Base-by-base conservation (phyloP, 2,888 invertebrate species). In the Zhuqinia jingwanae region DNA sequence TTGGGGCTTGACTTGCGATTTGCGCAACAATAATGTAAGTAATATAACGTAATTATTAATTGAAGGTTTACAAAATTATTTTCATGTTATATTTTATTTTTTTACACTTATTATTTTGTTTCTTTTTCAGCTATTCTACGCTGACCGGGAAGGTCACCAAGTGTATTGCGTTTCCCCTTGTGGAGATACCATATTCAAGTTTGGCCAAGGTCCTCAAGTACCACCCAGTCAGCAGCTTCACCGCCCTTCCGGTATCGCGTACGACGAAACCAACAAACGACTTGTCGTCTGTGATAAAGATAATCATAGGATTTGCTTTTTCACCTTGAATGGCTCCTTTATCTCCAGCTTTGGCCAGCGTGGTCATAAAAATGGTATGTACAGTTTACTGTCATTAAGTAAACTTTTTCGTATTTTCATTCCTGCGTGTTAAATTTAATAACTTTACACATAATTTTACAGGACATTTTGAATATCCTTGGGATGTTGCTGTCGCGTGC, bases 381-480 rank as follows among this genome's bases (percentile, higher is more conserved):
- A n/a, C n/a, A n/a, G n/a, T n/a, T 47, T 25, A 20, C 11, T 45
- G 25, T 63, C n/a, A n/a, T 42, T 36, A 42, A 42, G 36, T 36
- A 36, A 6, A 36, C 8, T 3, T 36, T 36, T 36, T 36, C 36
- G 8, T 36, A 8, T 36, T 36, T 36, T 36, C 36, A 36, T 36
- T 36, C 36, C 3, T 36, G 36, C 8, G 8, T 36, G 36, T 36
- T 56, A 36, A 20, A 17, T 42, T 45, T 11, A 17, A n/a, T 60
- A 42, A 3, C n/a, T 42, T 78, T 11, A 27, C 2, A 53, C 30
- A 5, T 3, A 17, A n/a, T 50, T 58, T 76, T 53, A 8, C n/a
- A 63, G 85, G 85, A 5, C 76, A 83, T n/a, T 89, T 90, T 27
- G 77, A 60, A 30, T 90, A 84, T 53, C 90, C 90, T 0, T 90